Base-by-base conservation (phyloP, 2,888 invertebrate species). In the Byasa hedistus region DNA sequence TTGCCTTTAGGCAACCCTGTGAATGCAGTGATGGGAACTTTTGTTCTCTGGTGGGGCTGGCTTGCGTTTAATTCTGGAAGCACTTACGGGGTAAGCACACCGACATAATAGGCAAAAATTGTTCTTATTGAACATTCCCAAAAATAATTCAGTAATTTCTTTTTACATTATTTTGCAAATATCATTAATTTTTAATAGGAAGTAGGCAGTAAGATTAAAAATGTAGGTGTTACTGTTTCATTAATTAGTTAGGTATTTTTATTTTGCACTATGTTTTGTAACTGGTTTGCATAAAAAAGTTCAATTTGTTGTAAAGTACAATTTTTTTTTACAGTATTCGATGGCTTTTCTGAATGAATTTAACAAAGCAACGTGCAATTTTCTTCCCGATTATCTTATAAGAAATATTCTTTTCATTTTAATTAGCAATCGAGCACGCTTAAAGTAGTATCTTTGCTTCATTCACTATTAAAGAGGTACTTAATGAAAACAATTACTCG, bases 21-120 rank as follows among this genome's bases (percentile, higher is more conserved):
- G 7, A 98, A 98, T 79, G 97, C 97, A 0, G 95, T 97, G 36
- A 95, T 98, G 94, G 98, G 98, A 0, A 93, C 98, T 17, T 98
- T 98, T 79, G 97, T 98, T 52, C 89, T 98, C 0, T 98, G 98
- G 98, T 98, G 98, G 98, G 98, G 98, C 0, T 98, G 98, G 98
- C 89, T 98, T 64, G 98, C 98, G 0, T 98, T 98, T 81, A 98
- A 98, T 86, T 98, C 98, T 61, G 98, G 98, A 19, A 97, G 97
- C 73, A 96, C 96, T 60, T 96, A 96, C 77, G 96, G 96, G 65
- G 94, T 95, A 72, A 90, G 88, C 7, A 15, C 12, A 19, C 19
- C n/a, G n/a, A n/a, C n/a, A n/a, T n/a, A n/a, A n/a, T n/a, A n/a
- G n/a, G n/a, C n/a, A n/a, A n/a, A n/a, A n/a, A n/a, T n/a, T n/a